phyloP scores from a whole-genome alignment of 2,888 invertebrate genomes.

The Lasioglossum leucozonium region DNA sequence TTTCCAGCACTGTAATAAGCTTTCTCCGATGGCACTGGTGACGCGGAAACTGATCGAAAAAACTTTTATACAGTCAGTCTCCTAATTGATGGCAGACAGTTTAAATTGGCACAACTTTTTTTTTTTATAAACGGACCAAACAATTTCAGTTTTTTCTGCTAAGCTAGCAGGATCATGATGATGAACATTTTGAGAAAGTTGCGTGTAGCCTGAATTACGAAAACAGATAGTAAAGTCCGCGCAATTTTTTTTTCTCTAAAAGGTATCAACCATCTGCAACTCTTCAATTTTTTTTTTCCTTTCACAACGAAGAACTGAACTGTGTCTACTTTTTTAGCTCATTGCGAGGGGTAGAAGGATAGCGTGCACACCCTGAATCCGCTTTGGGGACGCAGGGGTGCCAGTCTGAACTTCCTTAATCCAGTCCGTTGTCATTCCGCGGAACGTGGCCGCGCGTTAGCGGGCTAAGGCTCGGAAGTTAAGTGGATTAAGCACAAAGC shows the following conservation, averaged over 20 bases:
- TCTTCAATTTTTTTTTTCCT: neutral
- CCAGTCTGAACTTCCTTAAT: slow-evolving; percentile 33
- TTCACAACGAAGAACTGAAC: neutral
- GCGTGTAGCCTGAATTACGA: too few species aligned
- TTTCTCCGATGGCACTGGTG: neutral
- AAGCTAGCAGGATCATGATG: too few species aligned
- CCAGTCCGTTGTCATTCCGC: slow-evolving; percentile 23
- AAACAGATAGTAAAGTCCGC: neutral
- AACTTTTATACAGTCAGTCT: neutral
- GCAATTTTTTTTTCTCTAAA: neutral
- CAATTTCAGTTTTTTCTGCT: too few species aligned
- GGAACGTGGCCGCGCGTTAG: slow-evolving; percentile 19
- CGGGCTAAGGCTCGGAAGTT: slow-evolving; percentile 11
- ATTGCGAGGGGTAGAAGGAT: neutral
- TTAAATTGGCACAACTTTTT: too few species aligned
- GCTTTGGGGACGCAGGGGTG: neutral
- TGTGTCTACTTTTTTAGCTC: neutral
- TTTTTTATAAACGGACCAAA: too few species aligned
- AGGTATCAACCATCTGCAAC: neutral
- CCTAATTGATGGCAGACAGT: neutral
- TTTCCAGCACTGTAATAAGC: neutral
- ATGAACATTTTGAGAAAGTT: neutral
- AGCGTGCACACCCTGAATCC: neutral
- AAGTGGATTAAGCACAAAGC: slow-evolving; percentile 43
- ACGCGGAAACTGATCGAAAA: neutral